phyloP scores from a whole-genome alignment of 2,888 invertebrate species.

The Sesia bembeciformis region DNA sequence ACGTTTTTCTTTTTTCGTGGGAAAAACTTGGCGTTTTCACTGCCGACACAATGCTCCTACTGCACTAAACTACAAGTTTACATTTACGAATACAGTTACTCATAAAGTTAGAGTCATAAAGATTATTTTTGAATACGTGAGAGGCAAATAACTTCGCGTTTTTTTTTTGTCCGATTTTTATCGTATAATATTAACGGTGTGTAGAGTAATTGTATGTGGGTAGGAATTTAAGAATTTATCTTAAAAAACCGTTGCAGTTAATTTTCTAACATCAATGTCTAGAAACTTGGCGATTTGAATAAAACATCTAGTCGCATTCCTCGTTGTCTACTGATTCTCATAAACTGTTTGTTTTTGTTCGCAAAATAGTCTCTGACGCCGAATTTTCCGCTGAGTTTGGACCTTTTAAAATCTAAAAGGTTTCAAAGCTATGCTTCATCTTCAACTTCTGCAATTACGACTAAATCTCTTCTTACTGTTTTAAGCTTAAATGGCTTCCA shows the following conservation, averaged over 20 bases:
- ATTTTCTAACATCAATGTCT: slow-evolving; percentile 9
- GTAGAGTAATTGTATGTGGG: slow-evolving; percentile 26
- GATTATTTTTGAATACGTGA: neutral
- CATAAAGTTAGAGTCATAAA: neutral
- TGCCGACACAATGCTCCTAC: slow-evolving; percentile 37
- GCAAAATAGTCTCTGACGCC: too few species aligned
- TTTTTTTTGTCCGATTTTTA: slow-evolving; percentile 4
- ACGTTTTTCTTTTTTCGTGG: slow-evolving; percentile 70
- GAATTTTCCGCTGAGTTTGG: too few species aligned
- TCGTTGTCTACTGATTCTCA: slow-evolving; percentile 12
- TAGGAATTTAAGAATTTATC: slow-evolving; percentile 3
- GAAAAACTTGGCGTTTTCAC: slow-evolving; percentile 61
- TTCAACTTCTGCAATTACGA: too few species aligned
- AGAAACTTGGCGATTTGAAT: slow-evolving; percentile 7
- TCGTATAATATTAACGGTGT: slow-evolving; percentile 31
- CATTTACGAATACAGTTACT: neutral
- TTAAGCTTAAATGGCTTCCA: too few species aligned
- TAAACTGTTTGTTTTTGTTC: too few species aligned
- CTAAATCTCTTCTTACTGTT: too few species aligned
- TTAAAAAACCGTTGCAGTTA: slow-evolving; percentile 7
- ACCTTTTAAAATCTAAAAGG: too few species aligned
- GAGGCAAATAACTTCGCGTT: neutral
- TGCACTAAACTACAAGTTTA: slow-evolving; percentile 5
- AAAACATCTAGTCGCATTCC: slow-evolving; percentile 7
- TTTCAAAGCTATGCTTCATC: too few species aligned